phyloP scores from a whole-genome alignment of 2,888 invertebrate species.

The Brenthis ino region DNA sequence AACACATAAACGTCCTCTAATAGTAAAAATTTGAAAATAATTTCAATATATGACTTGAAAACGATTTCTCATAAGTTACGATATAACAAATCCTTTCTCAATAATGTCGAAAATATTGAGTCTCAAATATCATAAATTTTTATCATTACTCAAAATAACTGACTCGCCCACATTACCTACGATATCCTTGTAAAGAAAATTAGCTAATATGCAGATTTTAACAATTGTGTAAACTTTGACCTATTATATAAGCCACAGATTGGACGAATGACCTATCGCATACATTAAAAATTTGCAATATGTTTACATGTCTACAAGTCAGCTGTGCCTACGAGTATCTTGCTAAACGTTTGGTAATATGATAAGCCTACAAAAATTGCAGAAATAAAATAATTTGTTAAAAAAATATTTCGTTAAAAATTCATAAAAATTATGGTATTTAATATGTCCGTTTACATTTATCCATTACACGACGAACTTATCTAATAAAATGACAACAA shows the following conservation, averaged over 20 bases:
- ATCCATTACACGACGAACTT: too few species aligned
- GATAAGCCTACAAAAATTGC: too few species aligned
- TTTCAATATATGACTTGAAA: neutral
- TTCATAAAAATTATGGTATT: too few species aligned
- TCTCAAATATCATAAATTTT: conserved; percentile 32
- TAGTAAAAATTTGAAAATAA: neutral
- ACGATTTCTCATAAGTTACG: conserved; percentile 39
- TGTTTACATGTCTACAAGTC: conserved; percentile 1
- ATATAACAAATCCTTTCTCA: conserved; percentile 39
- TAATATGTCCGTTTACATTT: too few species aligned
- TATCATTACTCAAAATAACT: conserved; percentile 23
- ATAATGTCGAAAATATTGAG: conserved; percentile 33
- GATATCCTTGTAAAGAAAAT: conserved; percentile 41
- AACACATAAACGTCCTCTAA: neutral
- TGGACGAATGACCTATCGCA: conserved; percentile 17
- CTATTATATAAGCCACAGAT: conserved; percentile 42
- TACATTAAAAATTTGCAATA: conserved; percentile 17
- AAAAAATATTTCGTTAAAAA: too few species aligned
- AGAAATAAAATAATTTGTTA: too few species aligned
- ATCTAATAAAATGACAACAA: too few species aligned
- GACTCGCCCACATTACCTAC: conserved; percentile 33
- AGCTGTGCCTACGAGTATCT: neutral
- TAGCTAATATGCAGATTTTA: conserved; percentile 48
- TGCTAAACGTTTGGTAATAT: conserved; percentile 2
- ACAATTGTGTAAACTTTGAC: conserved; percentile 51